These are phyloP conservation scores for Mimachlamys varia DNA, from an alignment of 2,888 invertebrate species.

Conservation along the genomic window DNA sequence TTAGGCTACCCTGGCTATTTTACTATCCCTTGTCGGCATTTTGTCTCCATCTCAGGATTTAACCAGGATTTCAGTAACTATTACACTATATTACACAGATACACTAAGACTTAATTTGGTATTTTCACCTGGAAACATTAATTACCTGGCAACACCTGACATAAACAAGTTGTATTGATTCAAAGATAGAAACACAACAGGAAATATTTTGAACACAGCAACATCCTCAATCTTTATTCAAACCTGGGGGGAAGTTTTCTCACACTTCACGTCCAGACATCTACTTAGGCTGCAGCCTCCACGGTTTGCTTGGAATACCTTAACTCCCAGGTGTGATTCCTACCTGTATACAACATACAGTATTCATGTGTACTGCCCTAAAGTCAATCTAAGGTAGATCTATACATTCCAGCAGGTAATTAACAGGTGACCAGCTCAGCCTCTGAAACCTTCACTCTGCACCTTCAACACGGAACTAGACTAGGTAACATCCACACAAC, in stretches of 20 bases:
- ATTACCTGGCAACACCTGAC: too few species aligned
- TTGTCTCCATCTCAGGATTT: too few species aligned
- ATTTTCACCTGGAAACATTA: too few species aligned
- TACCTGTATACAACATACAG: not conserved
- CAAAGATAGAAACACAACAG: too few species aligned
- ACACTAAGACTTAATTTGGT: too few species aligned
- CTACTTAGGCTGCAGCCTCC: not conserved
- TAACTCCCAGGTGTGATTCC: not conserved
- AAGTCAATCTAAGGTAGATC: not conserved
- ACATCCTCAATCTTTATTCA: too few species aligned
- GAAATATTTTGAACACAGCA: too few species aligned
- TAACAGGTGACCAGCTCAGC: slow-evolving; percentile 2
- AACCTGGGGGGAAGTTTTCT: not conserved
- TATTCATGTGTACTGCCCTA: not conserved
- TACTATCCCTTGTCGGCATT: too few species aligned
- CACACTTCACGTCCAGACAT: not conserved
- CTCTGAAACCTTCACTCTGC: not conserved
- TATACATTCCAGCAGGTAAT: not conserved
- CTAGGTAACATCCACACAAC: not conserved
- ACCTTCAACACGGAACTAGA: not conserved
- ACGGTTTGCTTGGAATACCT: not conserved
- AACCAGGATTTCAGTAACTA: too few species aligned
- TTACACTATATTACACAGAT: too few species aligned
- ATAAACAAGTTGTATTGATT: too few species aligned
- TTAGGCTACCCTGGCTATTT: too few species aligned